Evolutionary conservation across 2,888 invertebrate genomes (phyloP), one percentile per base, ranked within the genome.

Genomic region (Argynnis bischoffii): DNA sequence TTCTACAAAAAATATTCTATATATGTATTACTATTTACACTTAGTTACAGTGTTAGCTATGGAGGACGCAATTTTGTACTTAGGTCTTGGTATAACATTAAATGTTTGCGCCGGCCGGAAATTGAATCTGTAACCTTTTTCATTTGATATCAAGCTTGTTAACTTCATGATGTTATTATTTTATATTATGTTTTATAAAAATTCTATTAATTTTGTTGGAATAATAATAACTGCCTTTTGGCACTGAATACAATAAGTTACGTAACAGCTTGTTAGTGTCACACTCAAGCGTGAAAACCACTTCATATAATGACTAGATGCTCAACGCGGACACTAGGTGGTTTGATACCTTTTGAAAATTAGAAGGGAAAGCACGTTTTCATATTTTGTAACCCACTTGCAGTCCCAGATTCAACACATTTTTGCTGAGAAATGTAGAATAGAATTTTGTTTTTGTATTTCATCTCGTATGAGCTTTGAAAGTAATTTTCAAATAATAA

Each of bases 231-330:
- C 55, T 55, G 69, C 64, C 57, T 70, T 71, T 71, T 71, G 64
- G 71, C 69, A 69, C 63, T 63, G 63, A 16, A 60, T 67, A 69
- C 69, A 69, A 69, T 59, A 65, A 68, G 64, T 74, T 74, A 69
- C 48, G 67, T 72, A 72, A 74, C 72, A 71, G 66, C 72, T 72
- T 74, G 72, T 74, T 74, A 74, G 72, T 63, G 69, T 68, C 69
- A 55, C 64, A 72, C 67, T 72, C 46, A 55, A 66, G 50, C 31
- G 54, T 71, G 55, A 55, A 69, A 60, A 60, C 63, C 72, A 64
- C 74, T 74, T 71, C 63, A 64, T 55, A 60, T 74, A 74, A 74
- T 71, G 71, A 72, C 67, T 66, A 64, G 67, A 60, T 67, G 48
- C 54, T 67, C 56, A 63, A 57, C 65, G 64, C 64, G 59, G 69